phyloP scores from a whole-genome alignment of 92 coral and sea anemone genomes.

The Epizoanthus fatuus region DNA sequence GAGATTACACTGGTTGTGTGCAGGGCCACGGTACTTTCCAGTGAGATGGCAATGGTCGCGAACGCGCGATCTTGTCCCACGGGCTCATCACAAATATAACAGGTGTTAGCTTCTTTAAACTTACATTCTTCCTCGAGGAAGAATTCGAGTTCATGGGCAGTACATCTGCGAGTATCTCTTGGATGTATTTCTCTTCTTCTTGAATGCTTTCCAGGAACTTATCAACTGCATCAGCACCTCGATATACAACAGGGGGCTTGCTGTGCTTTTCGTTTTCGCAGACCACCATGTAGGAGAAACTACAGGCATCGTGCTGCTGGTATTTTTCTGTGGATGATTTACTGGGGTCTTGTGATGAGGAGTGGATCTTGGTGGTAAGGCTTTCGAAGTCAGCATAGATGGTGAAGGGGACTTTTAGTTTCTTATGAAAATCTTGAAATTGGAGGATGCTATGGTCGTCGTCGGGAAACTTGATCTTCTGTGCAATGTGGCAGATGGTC shows the following conservation, averaged over 20 bases:
- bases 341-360: no score
- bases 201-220: constrained; percentile 38
- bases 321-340: background rate
- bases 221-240: constrained; percentile 39
- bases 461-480: constrained; percentile 50
- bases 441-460: constrained; percentile 31
- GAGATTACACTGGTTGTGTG: constrained; percentile 46
- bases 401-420: constrained; percentile 30
- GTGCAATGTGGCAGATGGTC: constrained; percentile 47
- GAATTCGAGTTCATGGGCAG: constrained; percentile 61
- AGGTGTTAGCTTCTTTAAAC: background rate
- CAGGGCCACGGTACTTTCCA: constrained; percentile 38
- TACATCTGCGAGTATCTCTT: constrained; percentile 30
- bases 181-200: constrained; percentile 25
- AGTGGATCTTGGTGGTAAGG: background rate
- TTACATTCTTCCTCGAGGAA: background rate
- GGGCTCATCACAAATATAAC: constrained; percentile 38
- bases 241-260: constrained; percentile 48
- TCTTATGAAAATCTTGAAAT: constrained; percentile 52
- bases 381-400: constrained; percentile 7
- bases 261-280: background rate
- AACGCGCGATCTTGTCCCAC: constrained; percentile 15
- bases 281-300: background rate
- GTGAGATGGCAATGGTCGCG: constrained; percentile 57
- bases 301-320: constrained; percentile 26